Conservation (phyloP, 2,888 invertebrate species). For the Cephus pygmeus region DNA sequence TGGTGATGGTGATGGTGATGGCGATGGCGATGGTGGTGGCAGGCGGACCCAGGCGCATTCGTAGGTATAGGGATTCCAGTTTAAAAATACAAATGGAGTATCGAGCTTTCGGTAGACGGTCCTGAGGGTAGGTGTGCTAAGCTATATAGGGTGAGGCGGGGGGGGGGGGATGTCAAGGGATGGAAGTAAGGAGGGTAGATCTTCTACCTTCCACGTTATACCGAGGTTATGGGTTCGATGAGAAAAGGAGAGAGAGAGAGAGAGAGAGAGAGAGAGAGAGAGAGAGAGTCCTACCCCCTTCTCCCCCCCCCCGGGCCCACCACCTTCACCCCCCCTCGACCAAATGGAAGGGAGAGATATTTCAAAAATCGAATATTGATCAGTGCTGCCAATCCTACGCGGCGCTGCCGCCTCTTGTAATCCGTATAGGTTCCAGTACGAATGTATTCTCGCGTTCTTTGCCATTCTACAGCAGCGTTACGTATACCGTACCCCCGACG, state of each 20-base stretch:
- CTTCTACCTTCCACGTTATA: too few species aligned
- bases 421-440: slow-evolving; percentile 45
- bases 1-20: slow-evolving; percentile 60
- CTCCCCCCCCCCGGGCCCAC: too few species aligned
- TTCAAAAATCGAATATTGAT: slow-evolving; percentile 66
- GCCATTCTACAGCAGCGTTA: too few species aligned
- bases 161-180: not conserved
- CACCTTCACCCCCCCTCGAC: too few species aligned
- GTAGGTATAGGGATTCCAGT: slow-evolving; percentile 58
- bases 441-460: too few species aligned
- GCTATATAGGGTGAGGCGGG: slow-evolving; percentile 18
- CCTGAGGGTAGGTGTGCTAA: slow-evolving; percentile 33
- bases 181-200: not conserved
- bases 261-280: too few species aligned
- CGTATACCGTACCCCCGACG: too few species aligned
- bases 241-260: too few species aligned
- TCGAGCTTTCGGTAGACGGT: slow-evolving; percentile 60
- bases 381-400: slow-evolving; percentile 63
- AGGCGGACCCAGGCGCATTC: slow-evolving; percentile 13
- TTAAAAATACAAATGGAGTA: slow-evolving; percentile 65
- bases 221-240: too few species aligned
- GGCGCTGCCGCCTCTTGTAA: slow-evolving; percentile 43
- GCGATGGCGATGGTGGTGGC: slow-evolving; percentile 53
- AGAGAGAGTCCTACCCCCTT: too few species aligned
- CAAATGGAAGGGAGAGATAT: slow-evolving; percentile 51